Conservation (phyloP, 2,113 vertebrate genomes). For the Perca flavescens region DNA sequence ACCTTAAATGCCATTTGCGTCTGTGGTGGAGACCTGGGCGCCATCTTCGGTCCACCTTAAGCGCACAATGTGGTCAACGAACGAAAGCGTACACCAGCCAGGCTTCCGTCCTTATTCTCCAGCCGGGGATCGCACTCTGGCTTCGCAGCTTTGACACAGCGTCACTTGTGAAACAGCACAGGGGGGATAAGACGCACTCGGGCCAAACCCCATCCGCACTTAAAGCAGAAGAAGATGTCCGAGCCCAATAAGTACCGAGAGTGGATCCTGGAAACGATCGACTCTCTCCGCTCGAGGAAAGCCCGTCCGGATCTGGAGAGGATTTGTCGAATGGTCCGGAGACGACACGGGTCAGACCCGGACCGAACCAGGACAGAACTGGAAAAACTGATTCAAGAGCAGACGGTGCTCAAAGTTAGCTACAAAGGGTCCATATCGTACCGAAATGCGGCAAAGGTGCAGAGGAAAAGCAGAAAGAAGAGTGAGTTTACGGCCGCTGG, state of each 20-base stretch:
- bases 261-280: constrained; percentile 93
- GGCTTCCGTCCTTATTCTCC: constrained; percentile 84
- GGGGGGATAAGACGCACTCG: constrained; percentile 68
- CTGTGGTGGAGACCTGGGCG: constrained; percentile 49
- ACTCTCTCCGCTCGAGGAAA: constrained; percentile 92
- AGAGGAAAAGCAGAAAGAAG: constrained; percentile 86
- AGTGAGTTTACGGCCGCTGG: constrained; percentile 79
- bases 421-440: constrained; percentile 94
- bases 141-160: constrained; percentile 79
- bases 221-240: constrained; percentile 81
- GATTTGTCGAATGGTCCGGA: constrained; percentile 92
- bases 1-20: constrained; percentile 81
- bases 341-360: constrained; percentile 90
- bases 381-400: constrained; percentile 91
- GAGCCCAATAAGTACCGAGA: constrained; percentile 87
- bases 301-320: constrained; percentile 92
- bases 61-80: constrained; percentile 81
- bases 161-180: constrained; percentile 86
- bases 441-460: constrained; percentile 90
- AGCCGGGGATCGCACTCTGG: constrained; percentile 81
- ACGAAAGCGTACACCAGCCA: constrained; percentile 75
- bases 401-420: constrained; percentile 92
- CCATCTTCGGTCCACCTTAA: constrained; percentile 85
- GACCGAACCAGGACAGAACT: constrained; percentile 90
- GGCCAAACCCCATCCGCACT: constrained; percentile 77